Conservation (phyloP, 2,113 vertebrate genomes). For the Forbesichthys papilliferus region DNA sequence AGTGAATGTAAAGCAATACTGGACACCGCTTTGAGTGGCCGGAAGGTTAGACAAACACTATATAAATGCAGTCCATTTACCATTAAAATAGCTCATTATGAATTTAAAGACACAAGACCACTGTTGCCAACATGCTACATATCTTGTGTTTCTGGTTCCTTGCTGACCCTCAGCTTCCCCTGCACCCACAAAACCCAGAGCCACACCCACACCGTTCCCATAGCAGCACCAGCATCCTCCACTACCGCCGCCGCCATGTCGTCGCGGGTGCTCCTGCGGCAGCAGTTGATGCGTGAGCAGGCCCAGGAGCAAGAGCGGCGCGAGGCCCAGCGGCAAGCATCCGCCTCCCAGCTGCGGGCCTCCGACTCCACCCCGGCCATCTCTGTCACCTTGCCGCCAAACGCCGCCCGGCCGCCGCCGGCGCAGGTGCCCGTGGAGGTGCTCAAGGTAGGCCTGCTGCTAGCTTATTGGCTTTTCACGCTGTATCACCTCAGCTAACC, state of each 20-base stretch:
- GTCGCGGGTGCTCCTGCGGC: slow-evolving; percentile 82
- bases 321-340: slow-evolving; percentile 80
- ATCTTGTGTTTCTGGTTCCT: too few relatives aligned
- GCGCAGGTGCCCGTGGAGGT: slow-evolving; percentile 88
- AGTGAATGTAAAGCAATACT: too few relatives aligned
- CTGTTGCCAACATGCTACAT: too few relatives aligned
- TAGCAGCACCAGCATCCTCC: too few relatives aligned
- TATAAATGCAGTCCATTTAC: too few relatives aligned
- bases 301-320: slow-evolving; percentile 86
- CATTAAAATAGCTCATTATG: too few relatives aligned
- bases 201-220: neutral
- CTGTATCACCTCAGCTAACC: neutral
- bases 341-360: slow-evolving; percentile 71
- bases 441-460: slow-evolving; percentile 81
- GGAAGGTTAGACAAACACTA: too few relatives aligned
- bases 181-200: slow-evolving; percentile 29
- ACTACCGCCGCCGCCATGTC: slow-evolving; percentile 67
- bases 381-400: slow-evolving; percentile 73
- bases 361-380: slow-evolving; percentile 79
- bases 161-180: neutral
- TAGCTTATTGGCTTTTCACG: neutral
- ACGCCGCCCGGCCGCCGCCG: slow-evolving; percentile 74
- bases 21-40: too few relatives aligned
- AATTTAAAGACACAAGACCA: too few relatives aligned
- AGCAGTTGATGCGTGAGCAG: slow-evolving; percentile 90